A percentile compares a stretch with the other conserved stretches of the same genome.
These are phyloP conservation scores for Sakesphorus luctuosus DNA, from an alignment of 2,113 vertebrate species.

Conservation along the genomic window DNA sequence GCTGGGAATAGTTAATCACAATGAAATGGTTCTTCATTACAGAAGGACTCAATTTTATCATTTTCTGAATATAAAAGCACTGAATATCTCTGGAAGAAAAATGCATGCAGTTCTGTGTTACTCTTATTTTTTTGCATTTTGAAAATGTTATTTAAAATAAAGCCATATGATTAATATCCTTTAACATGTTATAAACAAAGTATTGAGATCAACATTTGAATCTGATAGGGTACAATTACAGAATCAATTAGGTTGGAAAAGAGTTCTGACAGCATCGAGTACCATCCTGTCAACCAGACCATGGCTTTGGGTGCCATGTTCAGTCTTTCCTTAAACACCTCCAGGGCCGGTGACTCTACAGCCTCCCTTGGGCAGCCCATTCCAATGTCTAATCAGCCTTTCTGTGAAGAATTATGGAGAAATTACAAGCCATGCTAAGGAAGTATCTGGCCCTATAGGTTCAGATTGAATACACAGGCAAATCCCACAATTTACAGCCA, in stretches of 20 bases:
- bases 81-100: background rate
- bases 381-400: fast-evolving
- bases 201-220: background rate
- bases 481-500: background rate
- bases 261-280: background rate
- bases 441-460: background rate
- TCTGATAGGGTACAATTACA: background rate
- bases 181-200: background rate
- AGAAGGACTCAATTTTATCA: background rate
- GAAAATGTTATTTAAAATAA: background rate
- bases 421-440: background rate
- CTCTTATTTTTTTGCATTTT: background rate
- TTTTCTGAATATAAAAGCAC: background rate
- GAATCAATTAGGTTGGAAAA: background rate
- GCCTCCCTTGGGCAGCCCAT: background rate
- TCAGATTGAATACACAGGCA: background rate
- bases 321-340: background rate
- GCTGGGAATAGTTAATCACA: background rate
- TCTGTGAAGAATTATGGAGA: background rate
- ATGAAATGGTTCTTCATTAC: background rate
- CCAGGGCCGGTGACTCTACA: background rate
- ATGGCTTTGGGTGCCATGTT: background rate
- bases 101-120: fast-evolving
- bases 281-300: background rate
- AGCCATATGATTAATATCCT: background rate